Base-by-base conservation (phyloP, 2,797 vertebrate genomes). In the Manis javanica region DNA sequence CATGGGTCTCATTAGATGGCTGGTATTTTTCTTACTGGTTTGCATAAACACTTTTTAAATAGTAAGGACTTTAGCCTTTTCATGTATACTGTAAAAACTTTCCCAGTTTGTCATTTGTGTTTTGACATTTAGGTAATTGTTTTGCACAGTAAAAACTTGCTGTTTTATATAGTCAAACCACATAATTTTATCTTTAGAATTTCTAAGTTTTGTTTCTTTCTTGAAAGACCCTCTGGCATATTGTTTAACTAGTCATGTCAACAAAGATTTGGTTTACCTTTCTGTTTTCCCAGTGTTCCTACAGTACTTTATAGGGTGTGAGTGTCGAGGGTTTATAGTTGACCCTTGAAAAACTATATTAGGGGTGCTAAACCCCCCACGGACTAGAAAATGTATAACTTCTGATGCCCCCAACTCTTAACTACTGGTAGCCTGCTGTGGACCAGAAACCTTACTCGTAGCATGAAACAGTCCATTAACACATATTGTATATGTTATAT, bases 51-150 rank as follows among this genome's bases (percentile, higher is more conserved):
- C 57, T 69, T 91, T 63, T 68, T 57, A 89, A 82, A 57, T 42
- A 39, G 26, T 46, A 68, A 55, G 8, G 46, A 64, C 16, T 26
- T 61, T 3, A 46, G 69, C 24, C 19, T 95, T 66, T 79, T 57
- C 61, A 14, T 21, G 5, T 31, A 26, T 42, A 37, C 66, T 79
- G 34, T 11, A 10, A n/a, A 77, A 29, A 15, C 7, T 39, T 79
- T 53, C 82, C 19, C 29, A 7, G 86, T 55, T 77, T 91, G 88
- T 88, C 57, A 21, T 19, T 63, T 72, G 63, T 88, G 64, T 89
- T 95, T 94, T 91, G 90, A 86, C 74, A 37, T 91, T 77, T 86
- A 90, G 42, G 42, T 68, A 26, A 68, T 16, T 69, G 59, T 74
- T 93, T 86, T 26, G 19, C 46, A 42, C 14, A 59, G 46, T 75